Base-by-base conservation (phyloP, 2,888 invertebrate species). In the Noctuana brunneofusca region DNA sequence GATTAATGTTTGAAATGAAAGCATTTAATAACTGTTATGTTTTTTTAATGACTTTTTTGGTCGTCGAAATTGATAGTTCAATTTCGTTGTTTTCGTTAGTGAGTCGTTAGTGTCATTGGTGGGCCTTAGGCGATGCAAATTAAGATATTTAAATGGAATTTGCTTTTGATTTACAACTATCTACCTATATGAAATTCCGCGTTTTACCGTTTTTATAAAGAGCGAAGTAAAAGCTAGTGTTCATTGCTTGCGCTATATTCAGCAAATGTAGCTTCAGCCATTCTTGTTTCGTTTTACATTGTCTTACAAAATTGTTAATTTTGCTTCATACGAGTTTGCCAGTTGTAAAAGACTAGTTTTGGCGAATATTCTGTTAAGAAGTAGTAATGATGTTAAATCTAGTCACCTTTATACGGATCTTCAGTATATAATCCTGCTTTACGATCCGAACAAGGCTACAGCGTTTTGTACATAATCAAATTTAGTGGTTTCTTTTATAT, bases 61-160 rank as follows among this genome's bases (percentile, higher is more conserved):
- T 83, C 83, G 84, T 76, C 73, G 72, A 80, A 84, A 87, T 88
- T 84, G 80, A 87, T 88, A 84, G 84, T 83, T 84, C 74, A 76
- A 80, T 86, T 84, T 80, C 71, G 84, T 84, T 86, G 84, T 88
- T 87, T 87, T 85, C 79, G 78, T 86, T 81, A 80, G 77, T 77
- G 72, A 77, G 81, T 88, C 87, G 84, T 88, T 87, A 87, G 83
- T 84, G 86, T 86, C 86, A 76, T 78, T 74, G 79, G 75, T 76
- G 76, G 71, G 83, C 82, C 79, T 71, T 70, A 70, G 80, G 84
- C 83, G 78, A 87, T 87, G 89, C 87, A 88, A 89, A 89, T 89
- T 85, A 87, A 89, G 84, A 86, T 81, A 79, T 87, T 84, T 75
- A 70, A 76, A 78, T 72, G 77, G 81, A 83, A 84, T 83, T 76